A percentile compares a stretch with the other conserved stretches of the same genome.
These are phyloP conservation scores for Sprattus sprattus DNA, from an alignment of 2,113 vertebrate genomes.

Conservation along the genomic window DNA sequence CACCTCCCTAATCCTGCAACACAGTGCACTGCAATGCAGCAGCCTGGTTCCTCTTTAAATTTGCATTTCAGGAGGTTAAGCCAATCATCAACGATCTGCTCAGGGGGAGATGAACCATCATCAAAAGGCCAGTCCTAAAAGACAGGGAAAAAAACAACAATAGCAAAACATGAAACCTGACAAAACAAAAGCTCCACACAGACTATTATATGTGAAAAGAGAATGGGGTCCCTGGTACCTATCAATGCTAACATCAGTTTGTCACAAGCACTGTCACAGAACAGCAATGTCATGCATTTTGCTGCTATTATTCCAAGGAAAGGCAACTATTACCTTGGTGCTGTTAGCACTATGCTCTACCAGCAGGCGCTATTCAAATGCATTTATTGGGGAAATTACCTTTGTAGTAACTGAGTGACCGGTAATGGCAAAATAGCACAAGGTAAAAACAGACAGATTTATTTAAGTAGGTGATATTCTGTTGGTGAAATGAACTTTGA, in stretches of 20 bases:
- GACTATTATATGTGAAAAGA: neutral
- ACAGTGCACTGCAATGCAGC: constrained; percentile 94
- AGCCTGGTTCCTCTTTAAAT: constrained; percentile 89
- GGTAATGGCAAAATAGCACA: neutral
- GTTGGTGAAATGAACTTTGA: neutral
- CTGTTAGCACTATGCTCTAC: neutral
- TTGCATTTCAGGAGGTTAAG: constrained; percentile 87
- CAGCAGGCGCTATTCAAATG: neutral
- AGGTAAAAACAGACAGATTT: neutral
- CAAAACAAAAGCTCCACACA: neutral
- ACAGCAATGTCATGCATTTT: neutral
- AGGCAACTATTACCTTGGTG: neutral
- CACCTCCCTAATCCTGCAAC: constrained; percentile 92
- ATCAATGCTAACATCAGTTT: neutral
- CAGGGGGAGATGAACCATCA: constrained; percentile 89
- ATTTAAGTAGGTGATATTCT: neutral
- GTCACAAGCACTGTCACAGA: neutral
- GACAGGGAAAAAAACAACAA: neutral
- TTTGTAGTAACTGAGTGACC: neutral
- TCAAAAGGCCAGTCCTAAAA: constrained; percentile 95
- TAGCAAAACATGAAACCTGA: neutral
- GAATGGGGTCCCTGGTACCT: neutral
- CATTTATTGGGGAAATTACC: neutral
- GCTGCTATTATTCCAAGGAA: neutral
- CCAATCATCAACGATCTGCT: constrained; percentile 94